Evolutionary conservation across 2,113 vertebrate genomes (phyloP).

Genomic region (Brachyhypopomus occidentalis): DNA sequence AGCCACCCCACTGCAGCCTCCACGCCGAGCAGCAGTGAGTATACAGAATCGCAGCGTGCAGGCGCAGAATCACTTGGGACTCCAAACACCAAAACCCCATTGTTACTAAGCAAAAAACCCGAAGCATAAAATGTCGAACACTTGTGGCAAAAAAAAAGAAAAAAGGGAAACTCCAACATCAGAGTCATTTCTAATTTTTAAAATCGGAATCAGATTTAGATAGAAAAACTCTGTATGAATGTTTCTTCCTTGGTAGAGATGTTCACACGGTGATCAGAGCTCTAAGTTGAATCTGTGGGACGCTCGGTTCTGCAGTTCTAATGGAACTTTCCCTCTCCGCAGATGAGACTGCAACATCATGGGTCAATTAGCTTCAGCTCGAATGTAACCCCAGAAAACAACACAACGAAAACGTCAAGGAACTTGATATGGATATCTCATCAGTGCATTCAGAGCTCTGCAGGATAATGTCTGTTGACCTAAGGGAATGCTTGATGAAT

Average conservation of each 20-base stretch:
- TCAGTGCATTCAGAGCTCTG: slow-evolving; percentile 61
- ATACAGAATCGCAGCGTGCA: background rate
- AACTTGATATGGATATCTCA: slow-evolving; percentile 70
- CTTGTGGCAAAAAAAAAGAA: too few relatives aligned
- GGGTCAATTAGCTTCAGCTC: slow-evolving; percentile 65
- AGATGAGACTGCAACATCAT: slow-evolving; percentile 60
- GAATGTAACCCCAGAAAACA: slow-evolving; percentile 65
- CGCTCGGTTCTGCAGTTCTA: slow-evolving; percentile 59
- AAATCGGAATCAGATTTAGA: background rate
- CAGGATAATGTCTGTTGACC: slow-evolving; percentile 56
- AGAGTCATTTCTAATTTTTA: background rate
- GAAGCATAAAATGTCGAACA: too few relatives aligned
- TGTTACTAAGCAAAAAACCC: too few relatives aligned
- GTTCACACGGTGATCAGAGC: background rate
- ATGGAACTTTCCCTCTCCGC: slow-evolving; percentile 59
- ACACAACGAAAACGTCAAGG: slow-evolving; percentile 61
- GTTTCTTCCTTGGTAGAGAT: background rate
- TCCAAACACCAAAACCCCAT: too few relatives aligned
- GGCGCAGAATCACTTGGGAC: slow-evolving; percentile 16
- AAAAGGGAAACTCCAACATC: too few relatives aligned
- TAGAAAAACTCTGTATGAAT: background rate
- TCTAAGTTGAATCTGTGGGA: slow-evolving; percentile 23
- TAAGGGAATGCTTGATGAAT: slow-evolving; percentile 66
- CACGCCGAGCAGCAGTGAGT: slow-evolving; percentile 85
- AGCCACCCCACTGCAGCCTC: slow-evolving; percentile 91